Evolutionary conservation across 2,113 vertebrate genomes (phyloP), one percentile per base, ranked within the genome.

Genomic region (Sapajus apella): DNA sequence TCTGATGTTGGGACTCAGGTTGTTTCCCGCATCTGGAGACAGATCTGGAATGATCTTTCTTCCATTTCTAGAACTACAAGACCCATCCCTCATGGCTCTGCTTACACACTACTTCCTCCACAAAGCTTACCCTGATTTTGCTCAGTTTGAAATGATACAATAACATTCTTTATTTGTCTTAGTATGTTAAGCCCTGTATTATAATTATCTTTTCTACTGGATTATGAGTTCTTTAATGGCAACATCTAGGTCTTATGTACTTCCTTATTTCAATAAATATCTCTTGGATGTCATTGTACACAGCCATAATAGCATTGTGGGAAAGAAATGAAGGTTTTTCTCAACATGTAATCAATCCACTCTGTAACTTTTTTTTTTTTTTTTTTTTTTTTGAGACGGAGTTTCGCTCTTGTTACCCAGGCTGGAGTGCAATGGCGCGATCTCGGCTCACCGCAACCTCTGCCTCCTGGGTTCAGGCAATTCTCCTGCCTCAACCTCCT

Each of bases 271-370:
- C 16, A 85, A 11, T 25, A 43, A 76, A 45, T 52, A 37, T n/a
- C 64, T 84, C 7, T 47, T 84, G 61, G 30, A 4, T 68, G n/a
- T 37, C 72, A 89, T 86, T 79, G 32, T 94, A 50, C 10, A 10
- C 87, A 64, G 13, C 8, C 25, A 4, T n/a, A 30, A 10, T 40
- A 35, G 56, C 27, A 17, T 16, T 27, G 3, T 64, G 40, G 56
- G 66, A 90, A 90, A 92, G 84, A 94, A 92, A 92, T 13, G 47
- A 82, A n/a, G 21, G 27, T 83, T 96, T 95, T 76, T 32, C 30
- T 84, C 86, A 87, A 32, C 43, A 10, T 58, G 11, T 56, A 79
- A 76, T 72, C 45, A 79, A 72, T 77, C 45, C 45, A 7, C 58
- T 87, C 35, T 77, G 18, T 25, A 32, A 37, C 35, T 95, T n/a